Conservation (phyloP, 2,113 vertebrate genomes). For the Propithecus coquereli region DNA sequence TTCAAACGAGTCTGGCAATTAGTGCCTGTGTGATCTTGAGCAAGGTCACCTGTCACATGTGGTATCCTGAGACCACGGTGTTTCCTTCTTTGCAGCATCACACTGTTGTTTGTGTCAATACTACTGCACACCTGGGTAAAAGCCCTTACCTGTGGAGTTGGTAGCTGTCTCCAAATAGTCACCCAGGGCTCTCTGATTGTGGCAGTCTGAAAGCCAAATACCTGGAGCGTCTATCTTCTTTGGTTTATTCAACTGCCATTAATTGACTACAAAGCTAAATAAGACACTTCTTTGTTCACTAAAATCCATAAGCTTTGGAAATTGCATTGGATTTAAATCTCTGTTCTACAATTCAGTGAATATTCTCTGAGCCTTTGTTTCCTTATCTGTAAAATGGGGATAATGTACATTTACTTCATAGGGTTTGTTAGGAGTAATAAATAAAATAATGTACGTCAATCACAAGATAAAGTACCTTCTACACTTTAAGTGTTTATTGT, state of each 20-base stretch:
- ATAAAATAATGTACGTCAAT: not conserved
- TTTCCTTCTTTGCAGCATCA: not conserved
- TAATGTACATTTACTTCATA: not conserved
- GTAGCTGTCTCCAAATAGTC: not conserved
- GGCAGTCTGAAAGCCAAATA: not conserved
- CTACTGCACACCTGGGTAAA: not conserved
- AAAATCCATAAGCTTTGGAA: not conserved
- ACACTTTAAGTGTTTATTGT: not conserved
- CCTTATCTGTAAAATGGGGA: not conserved
- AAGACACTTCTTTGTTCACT: not conserved
- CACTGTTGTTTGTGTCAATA: not conserved
- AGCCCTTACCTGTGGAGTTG: not conserved
- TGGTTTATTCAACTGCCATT: not conserved
- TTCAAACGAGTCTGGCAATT: not conserved
- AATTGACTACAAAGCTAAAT: not conserved
- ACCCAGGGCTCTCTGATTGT: not conserved
- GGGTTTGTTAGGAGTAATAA: not conserved
- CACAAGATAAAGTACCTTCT: not conserved
- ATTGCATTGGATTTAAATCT: not conserved
- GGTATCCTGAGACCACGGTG: rapidly evolving
- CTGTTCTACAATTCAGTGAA: not conserved
- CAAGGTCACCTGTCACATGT: not conserved
- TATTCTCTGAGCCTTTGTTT: not conserved
- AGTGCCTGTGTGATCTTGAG: not conserved
- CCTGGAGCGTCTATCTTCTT: not conserved